Conservation (phyloP, 2,888 invertebrate species). For the Hermaeophaga mercurialis region DNA sequence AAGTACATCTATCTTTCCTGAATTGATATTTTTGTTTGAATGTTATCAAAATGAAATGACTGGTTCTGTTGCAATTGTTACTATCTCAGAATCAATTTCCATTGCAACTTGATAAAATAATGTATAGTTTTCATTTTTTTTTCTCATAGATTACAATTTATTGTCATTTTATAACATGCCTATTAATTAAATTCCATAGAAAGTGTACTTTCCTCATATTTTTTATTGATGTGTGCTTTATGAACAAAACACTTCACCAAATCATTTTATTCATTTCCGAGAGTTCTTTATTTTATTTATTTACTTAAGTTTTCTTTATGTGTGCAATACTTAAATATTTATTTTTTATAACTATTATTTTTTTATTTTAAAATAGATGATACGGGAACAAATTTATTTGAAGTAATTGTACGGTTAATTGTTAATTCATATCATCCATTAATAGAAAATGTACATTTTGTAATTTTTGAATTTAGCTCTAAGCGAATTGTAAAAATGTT, state of each 20-base stretch:
- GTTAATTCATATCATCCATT: slow-evolving; percentile 32
- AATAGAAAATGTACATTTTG: slow-evolving; percentile 24
- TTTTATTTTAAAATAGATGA: slow-evolving; percentile 14
- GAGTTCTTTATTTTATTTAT: neutral
- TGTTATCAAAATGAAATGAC: too few relatives aligned
- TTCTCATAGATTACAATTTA: neutral
- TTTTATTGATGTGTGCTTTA: too few relatives aligned
- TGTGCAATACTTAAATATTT: slow-evolving; percentile 9
- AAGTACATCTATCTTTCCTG: too few relatives aligned
- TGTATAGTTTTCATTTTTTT: too few relatives aligned
- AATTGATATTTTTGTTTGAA: too few relatives aligned
- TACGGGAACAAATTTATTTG: slow-evolving; percentile 31
- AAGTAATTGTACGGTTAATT: slow-evolving; percentile 24
- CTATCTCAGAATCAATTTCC: too few relatives aligned
- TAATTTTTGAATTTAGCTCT: slow-evolving; percentile 29
- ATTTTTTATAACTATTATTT: slow-evolving; percentile 10
- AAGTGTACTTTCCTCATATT: too few relatives aligned
- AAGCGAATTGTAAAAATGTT: slow-evolving; percentile 23
- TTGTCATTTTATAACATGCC: too few relatives aligned
- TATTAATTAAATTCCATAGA: too few relatives aligned
- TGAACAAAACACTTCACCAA: too few relatives aligned
- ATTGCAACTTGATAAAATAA: too few relatives aligned
- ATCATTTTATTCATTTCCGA: neutral
- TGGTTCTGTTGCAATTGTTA: too few relatives aligned
- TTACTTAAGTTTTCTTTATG: neutral